phyloP scores from a whole-genome alignment of 2,113 vertebrate species.

The Tiliqua scincoides region DNA sequence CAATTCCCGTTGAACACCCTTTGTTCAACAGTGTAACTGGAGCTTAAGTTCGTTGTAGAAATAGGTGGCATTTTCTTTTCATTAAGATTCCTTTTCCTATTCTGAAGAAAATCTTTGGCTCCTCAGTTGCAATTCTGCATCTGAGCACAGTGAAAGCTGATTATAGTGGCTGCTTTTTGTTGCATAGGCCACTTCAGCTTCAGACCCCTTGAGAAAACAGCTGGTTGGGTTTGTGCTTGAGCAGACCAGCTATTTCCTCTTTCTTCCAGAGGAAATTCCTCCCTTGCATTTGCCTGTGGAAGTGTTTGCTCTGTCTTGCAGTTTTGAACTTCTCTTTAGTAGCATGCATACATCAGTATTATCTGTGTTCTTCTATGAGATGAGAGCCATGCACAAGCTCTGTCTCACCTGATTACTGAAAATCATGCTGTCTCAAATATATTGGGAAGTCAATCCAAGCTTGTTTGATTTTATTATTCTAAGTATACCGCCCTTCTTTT shows the following conservation, averaged over 20 bases:
- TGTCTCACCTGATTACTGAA: not conserved
- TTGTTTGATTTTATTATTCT: not conserved
- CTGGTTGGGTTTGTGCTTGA: accelerated
- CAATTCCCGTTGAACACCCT: not conserved
- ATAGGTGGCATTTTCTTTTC: not conserved
- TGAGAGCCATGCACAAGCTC: accelerated
- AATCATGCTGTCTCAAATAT: not conserved
- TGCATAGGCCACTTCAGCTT: not conserved
- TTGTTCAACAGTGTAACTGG: not conserved
- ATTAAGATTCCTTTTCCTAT: not conserved
- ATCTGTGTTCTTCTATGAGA: not conserved
- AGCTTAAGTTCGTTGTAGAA: conserved; percentile 26
- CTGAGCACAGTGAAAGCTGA: conserved; percentile 14
- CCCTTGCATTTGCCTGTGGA: not conserved
- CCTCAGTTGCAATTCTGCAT: conserved; percentile 38
- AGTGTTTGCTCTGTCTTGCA: not conserved
- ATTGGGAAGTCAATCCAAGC: not conserved
- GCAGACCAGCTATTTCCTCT: not conserved
- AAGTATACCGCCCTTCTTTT: no score
- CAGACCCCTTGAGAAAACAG: not conserved
- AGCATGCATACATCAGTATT: not conserved
- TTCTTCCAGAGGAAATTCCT: not conserved
- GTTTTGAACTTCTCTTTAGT: not conserved
- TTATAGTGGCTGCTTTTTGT: conserved; percentile 10
- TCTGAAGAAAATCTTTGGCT: conserved; percentile 44